Evolutionary conservation across 2,113 vertebrate genomes (phyloP), one percentile per base, ranked within the genome.

Genomic region (Nymphicus hollandicus): DNA sequence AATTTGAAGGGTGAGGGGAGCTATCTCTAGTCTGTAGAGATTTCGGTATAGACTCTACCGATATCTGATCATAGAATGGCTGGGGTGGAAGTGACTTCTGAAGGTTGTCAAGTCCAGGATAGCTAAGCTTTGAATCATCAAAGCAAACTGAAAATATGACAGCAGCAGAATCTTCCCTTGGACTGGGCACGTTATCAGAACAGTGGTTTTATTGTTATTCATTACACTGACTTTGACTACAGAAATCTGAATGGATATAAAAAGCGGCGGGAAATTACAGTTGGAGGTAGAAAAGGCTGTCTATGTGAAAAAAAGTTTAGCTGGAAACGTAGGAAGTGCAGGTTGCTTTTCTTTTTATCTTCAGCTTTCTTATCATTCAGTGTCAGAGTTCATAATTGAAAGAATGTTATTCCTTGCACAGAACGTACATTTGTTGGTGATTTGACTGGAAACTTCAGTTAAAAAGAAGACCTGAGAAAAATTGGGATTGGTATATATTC

Each of bases 51-150:
- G 39, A 10, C 23, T 60, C 33, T 11, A 0, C 17, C 3, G 2
- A 2, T 69, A 16, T 23, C 29, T 35, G 46, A 11, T 64, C 47
- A 33, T n/a, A 65, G 68, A 35, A 22, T 9, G 15, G 7, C 2
- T 77, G 63, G 37, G 63, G 10, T 92, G 43, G 63, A 92, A 55
- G 39, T 85, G 82, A 47, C 70, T 37, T 86, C 68, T 92, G 86
- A 46, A 78, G 69, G 46, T 52, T 41, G 37, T 25, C 64, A 66
- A 56, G 72, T 22, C 37, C 25, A 71, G 46, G 23, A 1, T 2
- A 78, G 56, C 77, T 81, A 33, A 84, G 19, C 25, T 80, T 61
- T 68, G 33, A 87, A 27, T 79, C 7, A 4, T 77, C 86, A 79
- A 86, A 87, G 31, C 52, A 56, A 74, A 56, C 35, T 41, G 56